These are phyloP conservation scores for Aphyosemion australe DNA, from an alignment of 2,113 vertebrate species.

Conservation along the genomic window DNA sequence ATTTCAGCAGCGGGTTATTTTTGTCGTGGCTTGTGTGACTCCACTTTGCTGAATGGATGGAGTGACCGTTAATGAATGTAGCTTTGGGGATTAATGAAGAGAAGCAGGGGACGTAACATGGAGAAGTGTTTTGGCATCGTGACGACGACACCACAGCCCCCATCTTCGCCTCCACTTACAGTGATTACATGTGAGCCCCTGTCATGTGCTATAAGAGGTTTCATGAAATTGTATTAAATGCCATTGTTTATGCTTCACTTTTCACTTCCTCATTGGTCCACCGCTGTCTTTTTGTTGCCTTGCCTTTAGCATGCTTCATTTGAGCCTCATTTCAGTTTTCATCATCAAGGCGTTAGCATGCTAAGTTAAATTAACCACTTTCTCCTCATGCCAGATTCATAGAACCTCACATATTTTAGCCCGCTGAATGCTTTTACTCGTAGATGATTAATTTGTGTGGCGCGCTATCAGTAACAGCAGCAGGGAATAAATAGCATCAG, in stretches of 20 bases:
- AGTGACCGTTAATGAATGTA: conserved; percentile 76
- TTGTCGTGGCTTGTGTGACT: conserved; percentile 52
- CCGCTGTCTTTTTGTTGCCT: conserved; percentile 49
- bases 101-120: conserved; percentile 73
- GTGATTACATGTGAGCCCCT: conserved; percentile 82
- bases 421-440: conserved; percentile 38
- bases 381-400: conserved; percentile 56
- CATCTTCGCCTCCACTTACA: conserved; percentile 72
- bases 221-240: conserved; percentile 81
- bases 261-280: conserved; percentile 64
- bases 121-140: conserved; percentile 70
- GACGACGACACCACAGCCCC: conserved; percentile 65
- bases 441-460: conserved; percentile 53
- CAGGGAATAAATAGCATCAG: conserved; percentile 30
- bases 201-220: conserved; percentile 78
- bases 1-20: conserved; percentile 65
- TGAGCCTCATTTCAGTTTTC: conserved; percentile 70
- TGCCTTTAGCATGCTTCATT: conserved; percentile 70
- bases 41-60: conserved; percentile 50
- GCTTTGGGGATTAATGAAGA: conserved; percentile 78
- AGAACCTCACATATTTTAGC: conserved; percentile 32
- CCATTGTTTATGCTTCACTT: conserved; percentile 80
- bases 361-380: conserved; percentile 70
- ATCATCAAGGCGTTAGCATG: conserved; percentile 69
- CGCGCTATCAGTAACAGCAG: conserved; percentile 45